These are phyloP conservation scores for Austrofundulus limnaeus DNA, from an alignment of 2,113 vertebrate species.

Conservation along the genomic window DNA sequence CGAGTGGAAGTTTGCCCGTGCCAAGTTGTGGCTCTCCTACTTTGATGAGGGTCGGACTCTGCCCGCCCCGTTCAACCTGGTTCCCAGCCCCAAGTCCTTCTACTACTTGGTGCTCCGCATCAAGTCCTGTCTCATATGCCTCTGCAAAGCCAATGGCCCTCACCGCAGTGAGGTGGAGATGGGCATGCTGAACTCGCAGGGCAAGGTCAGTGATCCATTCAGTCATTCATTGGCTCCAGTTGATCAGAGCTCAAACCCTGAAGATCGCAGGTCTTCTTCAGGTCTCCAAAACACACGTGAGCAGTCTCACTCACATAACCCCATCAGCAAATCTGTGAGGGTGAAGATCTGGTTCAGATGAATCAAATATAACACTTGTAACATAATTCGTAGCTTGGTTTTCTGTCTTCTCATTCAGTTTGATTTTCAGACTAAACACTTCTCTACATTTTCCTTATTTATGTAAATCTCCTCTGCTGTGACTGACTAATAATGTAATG, in stretches of 20 bases:
- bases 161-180: conserved; percentile 91
- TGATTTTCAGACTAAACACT: too few species aligned
- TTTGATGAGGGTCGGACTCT: conserved; percentile 96
- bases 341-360: neutral
- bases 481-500: neutral
- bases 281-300: neutral
- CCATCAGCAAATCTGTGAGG: neutral
- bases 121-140: conserved; percentile 89
- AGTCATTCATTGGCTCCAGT: neutral
- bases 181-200: conserved; percentile 92
- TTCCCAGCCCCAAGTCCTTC: conserved; percentile 97
- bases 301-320: neutral
- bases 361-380: neutral
- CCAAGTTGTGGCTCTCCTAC: conserved; percentile 96
- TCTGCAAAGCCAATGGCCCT: conserved; percentile 91
- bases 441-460: too few species aligned
- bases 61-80: conserved; percentile 94
- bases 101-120: conserved; percentile 94
- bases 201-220: conserved; percentile 77
- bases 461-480: neutral
- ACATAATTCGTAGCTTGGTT: neutral
- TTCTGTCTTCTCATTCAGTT: neutral
- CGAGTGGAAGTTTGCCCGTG: conserved; percentile 97
- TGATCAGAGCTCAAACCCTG: too few species aligned
- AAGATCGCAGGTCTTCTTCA: too few species aligned